Percentiles rank a stretch among this genome's conserved stretches.
Conservation (phyloP, 2,113 vertebrate species). For the Dipodomys spectabilis region DNA sequence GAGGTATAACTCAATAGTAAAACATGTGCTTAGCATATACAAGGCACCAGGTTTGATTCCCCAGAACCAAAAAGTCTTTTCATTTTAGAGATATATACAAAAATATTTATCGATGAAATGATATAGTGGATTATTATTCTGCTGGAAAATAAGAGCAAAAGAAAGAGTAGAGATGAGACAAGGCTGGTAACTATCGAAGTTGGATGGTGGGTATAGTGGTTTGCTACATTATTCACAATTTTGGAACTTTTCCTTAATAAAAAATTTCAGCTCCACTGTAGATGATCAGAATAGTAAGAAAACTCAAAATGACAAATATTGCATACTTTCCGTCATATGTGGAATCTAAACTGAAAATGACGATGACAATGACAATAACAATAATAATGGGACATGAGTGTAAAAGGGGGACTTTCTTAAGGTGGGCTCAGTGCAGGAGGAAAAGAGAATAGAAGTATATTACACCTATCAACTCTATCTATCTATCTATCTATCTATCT, state of each 20-base stretch:
- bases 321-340: no score
- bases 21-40: background rate
- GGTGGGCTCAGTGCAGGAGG: no score
- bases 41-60: background rate
- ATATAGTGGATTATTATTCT: background rate
- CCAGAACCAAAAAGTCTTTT: background rate
- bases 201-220: background rate
- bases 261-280: background rate
- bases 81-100: background rate
- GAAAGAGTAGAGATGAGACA: background rate
- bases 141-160: background rate
- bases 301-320: no score
- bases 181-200: background rate
- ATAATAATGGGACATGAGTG: no score
- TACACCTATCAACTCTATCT: no score
- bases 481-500: no score
- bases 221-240: background rate
- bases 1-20: no score
- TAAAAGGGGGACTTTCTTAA: no score
- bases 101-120: constrained; percentile 3
- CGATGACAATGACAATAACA: no score
- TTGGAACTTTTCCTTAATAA: constrained; percentile 28
- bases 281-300: no score
- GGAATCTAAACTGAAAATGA: no score
- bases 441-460: no score